A percentile compares a stretch with the other conserved stretches of the same genome.
These are phyloP conservation scores for Eciton burchellii DNA, from an alignment of 1,140 invertebrate genomes.

Conservation along the genomic window DNA sequence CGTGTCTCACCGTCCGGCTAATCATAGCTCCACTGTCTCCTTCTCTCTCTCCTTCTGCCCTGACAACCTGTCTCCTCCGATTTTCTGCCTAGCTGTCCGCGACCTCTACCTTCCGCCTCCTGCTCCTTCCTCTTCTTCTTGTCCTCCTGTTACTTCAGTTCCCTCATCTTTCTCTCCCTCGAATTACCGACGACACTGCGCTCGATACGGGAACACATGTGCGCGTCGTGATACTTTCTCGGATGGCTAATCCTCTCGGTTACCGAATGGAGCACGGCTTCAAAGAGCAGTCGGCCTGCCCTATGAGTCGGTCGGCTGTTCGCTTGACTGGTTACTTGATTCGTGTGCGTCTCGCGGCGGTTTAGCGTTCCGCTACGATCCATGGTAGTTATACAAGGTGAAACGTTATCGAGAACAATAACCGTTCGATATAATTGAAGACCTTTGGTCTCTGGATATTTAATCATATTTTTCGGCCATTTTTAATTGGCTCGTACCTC, in stretches of 20 bases:
- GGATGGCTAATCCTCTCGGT: constrained; percentile 53
- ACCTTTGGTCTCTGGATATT: background rate
- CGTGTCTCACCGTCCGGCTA: constrained; percentile 76
- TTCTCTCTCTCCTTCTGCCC: constrained; percentile 60
- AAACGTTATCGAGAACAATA: background rate
- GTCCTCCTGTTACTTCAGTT: background rate
- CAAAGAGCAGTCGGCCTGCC: constrained; percentile 53
- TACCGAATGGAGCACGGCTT: constrained; percentile 52
- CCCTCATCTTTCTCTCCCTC: constrained; percentile 13
- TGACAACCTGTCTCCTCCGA: constrained; percentile 86
- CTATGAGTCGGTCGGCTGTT: constrained; percentile 19
- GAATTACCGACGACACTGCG: constrained; percentile 34
- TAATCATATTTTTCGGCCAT: background rate
- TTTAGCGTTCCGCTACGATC: constrained; percentile 47
- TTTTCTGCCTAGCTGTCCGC: constrained; percentile 83
- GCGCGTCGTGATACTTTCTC: constrained; percentile 69
- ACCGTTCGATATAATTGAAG: background rate
- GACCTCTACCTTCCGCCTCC: constrained; percentile 62
- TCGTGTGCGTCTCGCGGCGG: background rate
- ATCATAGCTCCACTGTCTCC: constrained; percentile 81
- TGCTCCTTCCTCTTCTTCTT: constrained; percentile 31
- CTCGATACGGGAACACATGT: constrained; percentile 66
- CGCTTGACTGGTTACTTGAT: constrained; percentile 20
- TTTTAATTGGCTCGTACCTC: background rate
- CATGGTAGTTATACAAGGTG: background rate